Base-by-base conservation (phyloP, 2,113 vertebrate species). In the Chaetura pelagica region DNA sequence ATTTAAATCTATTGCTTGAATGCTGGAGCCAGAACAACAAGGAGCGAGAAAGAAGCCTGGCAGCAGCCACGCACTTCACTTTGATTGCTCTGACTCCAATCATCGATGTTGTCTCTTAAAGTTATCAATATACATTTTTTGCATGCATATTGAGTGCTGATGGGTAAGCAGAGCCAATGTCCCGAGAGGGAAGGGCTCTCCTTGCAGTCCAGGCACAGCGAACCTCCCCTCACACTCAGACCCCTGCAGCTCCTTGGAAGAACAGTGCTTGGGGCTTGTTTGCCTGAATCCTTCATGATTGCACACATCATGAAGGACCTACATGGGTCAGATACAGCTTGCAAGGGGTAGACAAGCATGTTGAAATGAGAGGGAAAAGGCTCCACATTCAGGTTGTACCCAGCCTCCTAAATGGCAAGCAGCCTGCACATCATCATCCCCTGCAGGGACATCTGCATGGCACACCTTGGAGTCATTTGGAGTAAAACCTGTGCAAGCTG, bases 1-100 rank as follows among this genome's bases (percentile, higher is more conserved):
- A 96, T 97, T 97, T 97, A 96, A 97, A 97, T 96, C 95, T 94
- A 94, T 91, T n/a, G 92, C 88, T 94, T 94, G 91, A 94, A 93
- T 88, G 82, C 77, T 87, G 89, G 69, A 94, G 92, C 95, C 94
- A 93, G 95, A 97, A 92, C 94, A 96, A 96, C 92, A 97, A 97
- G 94, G 86, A 97, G 92, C 0, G 3, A 93, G 92, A 96, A 96
- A 89, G 87, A 85, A 96, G 90, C 95, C 75, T 95, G 92, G 95
- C 90, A 96, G 81, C 89, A 95, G 81, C 87, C 93, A 40, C 9
- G 81, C 95, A 90, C 95, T 96, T 95, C 79, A 87, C 86, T 92
- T 94, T 95, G 95, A 96, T 96, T 83, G 84, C 93, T 85, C 58
- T 89, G 89, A 81, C 84, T 96, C 89, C 49, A 79, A 26, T 89